phyloP scores from a whole-genome alignment of 2,888 invertebrate species.

The Drosophila hamatofila region DNA sequence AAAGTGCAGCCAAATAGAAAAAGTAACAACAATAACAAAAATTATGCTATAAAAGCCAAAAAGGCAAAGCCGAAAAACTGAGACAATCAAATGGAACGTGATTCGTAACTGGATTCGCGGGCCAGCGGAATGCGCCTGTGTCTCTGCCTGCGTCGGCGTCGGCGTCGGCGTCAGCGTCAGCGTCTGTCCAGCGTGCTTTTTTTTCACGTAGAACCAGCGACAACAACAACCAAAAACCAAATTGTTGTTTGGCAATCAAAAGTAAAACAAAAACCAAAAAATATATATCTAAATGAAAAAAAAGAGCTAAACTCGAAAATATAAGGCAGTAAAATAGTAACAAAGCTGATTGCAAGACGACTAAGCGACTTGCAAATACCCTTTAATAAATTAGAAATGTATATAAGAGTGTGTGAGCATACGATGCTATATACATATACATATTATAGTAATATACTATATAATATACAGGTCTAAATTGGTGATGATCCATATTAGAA shows the following conservation, averaged over 20 bases:
- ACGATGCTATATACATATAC: no score
- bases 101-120: conserved; percentile 56
- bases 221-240: conserved; percentile 49
- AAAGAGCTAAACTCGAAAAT: conserved; percentile 18
- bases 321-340: conserved; percentile 31
- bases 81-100: conserved; percentile 70
- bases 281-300: conserved; percentile 1
- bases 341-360: conserved; percentile 8
- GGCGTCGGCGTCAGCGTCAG: conserved; percentile 30
- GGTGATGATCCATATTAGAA: no score
- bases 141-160: conserved; percentile 42
- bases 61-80: conserved; percentile 31
- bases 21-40: conserved; percentile 41
- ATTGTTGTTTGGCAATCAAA: conserved; percentile 79
- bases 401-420: not conserved
- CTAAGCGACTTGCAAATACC: conserved; percentile 10
- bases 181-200: conserved; percentile 49
- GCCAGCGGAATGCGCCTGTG: conserved; percentile 38
- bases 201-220: conserved; percentile 55
- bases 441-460: no score
- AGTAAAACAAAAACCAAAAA: conserved; percentile 44
- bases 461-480: no score
- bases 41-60: conserved; percentile 51
- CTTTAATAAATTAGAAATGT: not conserved
- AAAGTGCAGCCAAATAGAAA: conserved; percentile 52